Evolutionary conservation across 92 coral and sea anemone genomes (phyloP).

Genomic region (Palythoa grandiflora): DNA sequence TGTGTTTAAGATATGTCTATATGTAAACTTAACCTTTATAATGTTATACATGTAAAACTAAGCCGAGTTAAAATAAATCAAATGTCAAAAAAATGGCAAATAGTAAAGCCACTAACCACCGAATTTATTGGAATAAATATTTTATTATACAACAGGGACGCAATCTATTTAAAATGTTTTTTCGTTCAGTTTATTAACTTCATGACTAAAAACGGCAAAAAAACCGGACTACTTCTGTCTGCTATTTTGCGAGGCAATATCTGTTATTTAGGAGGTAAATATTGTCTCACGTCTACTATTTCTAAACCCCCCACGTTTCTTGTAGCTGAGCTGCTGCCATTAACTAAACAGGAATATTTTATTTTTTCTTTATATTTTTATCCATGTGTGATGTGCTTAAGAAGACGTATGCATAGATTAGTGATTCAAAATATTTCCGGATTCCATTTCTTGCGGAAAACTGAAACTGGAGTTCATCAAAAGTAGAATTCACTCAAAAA

Average conservation of each 20-base stretch:
- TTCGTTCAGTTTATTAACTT: neutral
- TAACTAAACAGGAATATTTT: too few species aligned
- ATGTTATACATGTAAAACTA: too few species aligned
- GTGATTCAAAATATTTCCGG: neutral
- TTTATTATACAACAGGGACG: too few species aligned
- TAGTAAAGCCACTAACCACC: too few species aligned
- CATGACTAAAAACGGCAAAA: neutral
- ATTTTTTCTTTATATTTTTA: too few species aligned
- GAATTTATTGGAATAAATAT: too few species aligned
- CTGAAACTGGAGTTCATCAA: conserved; percentile 19
- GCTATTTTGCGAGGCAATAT: neutral
- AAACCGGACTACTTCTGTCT: neutral
- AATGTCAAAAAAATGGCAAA: too few species aligned
- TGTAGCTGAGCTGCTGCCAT: neutral
- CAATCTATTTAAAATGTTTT: too few species aligned
- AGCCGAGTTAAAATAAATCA: too few species aligned
- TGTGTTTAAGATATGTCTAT: too few species aligned
- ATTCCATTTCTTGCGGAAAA: neutral
- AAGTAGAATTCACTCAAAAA: conserved; percentile 95
- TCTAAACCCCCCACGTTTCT: neutral
- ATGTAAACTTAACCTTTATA: too few species aligned
- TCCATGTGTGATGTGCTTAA: too few species aligned
- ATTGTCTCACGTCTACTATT: neutral
- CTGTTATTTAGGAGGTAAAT: neutral
- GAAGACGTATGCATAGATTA: neutral